Evolutionary conservation across 2,113 vertebrate species (phyloP), one percentile per base, ranked within the genome.

Genomic region (Peromyscus leucopus): DNA sequence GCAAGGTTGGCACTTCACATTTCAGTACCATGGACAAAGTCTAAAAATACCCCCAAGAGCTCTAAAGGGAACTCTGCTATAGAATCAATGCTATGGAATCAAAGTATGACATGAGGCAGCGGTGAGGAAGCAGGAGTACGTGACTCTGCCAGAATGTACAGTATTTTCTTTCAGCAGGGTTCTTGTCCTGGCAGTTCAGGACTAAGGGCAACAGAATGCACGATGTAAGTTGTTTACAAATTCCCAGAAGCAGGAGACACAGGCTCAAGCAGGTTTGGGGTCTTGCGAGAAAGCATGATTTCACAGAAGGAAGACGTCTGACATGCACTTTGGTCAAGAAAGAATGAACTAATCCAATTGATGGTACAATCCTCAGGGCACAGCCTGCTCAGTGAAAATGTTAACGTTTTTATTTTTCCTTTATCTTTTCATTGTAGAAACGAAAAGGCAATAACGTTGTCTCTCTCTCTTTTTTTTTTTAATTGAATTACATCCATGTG

Each of bases 11-110:
- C 4, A 1, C 13, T 76, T 93, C 2, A 3, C 85, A 69, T 87
- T 98, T 96, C 84, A 97, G 92, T 90, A 95, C 92, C 83, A 97
- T 90, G 95, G 94, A 94, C 92, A 97, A 97, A 97, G 74, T 89
- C 11, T 2, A 0, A 95, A 93, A 95, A 80, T 5, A 3, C 5
- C 57, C 61, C 13, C 10, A 8, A 61, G 42, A 72, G 80, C 16
- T 65, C 7, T 84, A 11, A 22, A 78, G 55, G 42, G 11, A 76
- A 72, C 65, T 80, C 9, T 85, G 46, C 39, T 76, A 39, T 0
- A 61, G 83, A 93, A 86, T 76, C n/a, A 82, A 61, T 48, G 11
- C 48, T 42, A 26, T 21, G 39, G 42, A 42, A 42, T 42, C 42
- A 48, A 65, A 11, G 6, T 33, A 51, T 48, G 28, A 59, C 22